Base-by-base conservation (phyloP, 1,140 invertebrate genomes). In the Daktulosphaira vitifoliae region DNA sequence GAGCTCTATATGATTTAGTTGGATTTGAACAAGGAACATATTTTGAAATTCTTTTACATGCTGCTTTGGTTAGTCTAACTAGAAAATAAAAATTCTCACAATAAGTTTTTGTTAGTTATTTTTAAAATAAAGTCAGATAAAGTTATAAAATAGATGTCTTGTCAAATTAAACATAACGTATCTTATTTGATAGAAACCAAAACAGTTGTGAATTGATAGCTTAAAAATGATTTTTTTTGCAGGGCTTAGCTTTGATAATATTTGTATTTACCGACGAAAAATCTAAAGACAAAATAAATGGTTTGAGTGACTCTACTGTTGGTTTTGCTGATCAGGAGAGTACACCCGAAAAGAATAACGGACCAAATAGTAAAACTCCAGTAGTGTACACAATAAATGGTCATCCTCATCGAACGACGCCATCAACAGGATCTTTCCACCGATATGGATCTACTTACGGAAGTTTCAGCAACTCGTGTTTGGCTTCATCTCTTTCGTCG, bases 11-110 rank as follows among this genome's bases (percentile, higher is more conserved):
- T 51, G 76, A 80, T 49, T 16, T 67, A 29, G 71, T 79, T 42
- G 78, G 77, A 7, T 80, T 79, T 66, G 67, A 71, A 16, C 70
- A 72, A 59, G 74, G 72, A 23, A 74, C 76, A 22, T 52, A 77
- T 11, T 73, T 78, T 54, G 72, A 78, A 7, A 70, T 77, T 9
- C 54, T 56, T 2, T 67, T 71, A 7, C 74, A 77, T 46, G 13
- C 68, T 16, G 8, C 70, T 29, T 51, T 76, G 67, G 76, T 77
- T 71, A 72, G 71, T 69, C 15, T 22, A 44, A 44, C 15, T 16
- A 15, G 44, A 48, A 42, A 9, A 42, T 13, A 15, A 18, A 51
- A n/a, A n/a, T n/a, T n/a, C n/a, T n/a, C n/a, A n/a, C n/a, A n/a
- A n/a, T n/a, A n/a, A n/a, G n/a, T n/a, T n/a, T n/a, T n/a, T n/a